Base-by-base conservation (phyloP, 2,888 invertebrate genomes). In the Alloplasta piceator region DNA sequence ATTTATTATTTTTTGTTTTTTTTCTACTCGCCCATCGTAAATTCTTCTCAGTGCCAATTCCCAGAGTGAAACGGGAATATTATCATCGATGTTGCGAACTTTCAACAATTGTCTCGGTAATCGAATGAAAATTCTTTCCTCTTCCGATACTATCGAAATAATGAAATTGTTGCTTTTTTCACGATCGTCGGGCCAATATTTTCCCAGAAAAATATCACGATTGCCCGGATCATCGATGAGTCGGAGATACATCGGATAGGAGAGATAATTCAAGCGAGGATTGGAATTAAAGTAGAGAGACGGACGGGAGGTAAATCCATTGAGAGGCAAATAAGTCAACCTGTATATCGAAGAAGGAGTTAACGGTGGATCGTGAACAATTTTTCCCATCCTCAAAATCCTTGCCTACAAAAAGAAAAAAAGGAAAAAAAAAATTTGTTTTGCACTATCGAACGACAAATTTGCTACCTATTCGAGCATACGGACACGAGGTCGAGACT, bases 21-120 rank as follows among this genome's bases (percentile, higher is more conserved):
- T n/a, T 38, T 4, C 41, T 50, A 58, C 73, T 83, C 87, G 90
- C 91, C 90, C 88, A 46, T 84, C 79, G 78, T 91, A 91, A 81
- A 89, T 78, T 86, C 82, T 87, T 83, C 90, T 87, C 41, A 91
- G 79, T 4, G 91, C 87, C 78, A 90, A 85, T 83, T 91, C 91
- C 88, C 87, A 89, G 43, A 91, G 76, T 4, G 91, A 89, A 36
- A 84, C 78, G 14, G 84, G 83, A 50, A 76, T 76, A 58, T 88
- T 90, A 39, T 87, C 85, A 16, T 84, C 41, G 46, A 85, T 39
- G 60, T 82, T 83, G 64, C 90, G 85, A 80, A 90, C 83, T 75
- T 82, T 85, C 10, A 91, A 70, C 60, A 91, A 81, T 80, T 91
- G 91, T n/a, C 90, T 85, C 14, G 91, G 91, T 74, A 91, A 85